Evolutionary conservation across 1,140 invertebrate genomes (phyloP), one percentile per base, ranked within the genome.

Genomic region (Vanessa tameamea): DNA sequence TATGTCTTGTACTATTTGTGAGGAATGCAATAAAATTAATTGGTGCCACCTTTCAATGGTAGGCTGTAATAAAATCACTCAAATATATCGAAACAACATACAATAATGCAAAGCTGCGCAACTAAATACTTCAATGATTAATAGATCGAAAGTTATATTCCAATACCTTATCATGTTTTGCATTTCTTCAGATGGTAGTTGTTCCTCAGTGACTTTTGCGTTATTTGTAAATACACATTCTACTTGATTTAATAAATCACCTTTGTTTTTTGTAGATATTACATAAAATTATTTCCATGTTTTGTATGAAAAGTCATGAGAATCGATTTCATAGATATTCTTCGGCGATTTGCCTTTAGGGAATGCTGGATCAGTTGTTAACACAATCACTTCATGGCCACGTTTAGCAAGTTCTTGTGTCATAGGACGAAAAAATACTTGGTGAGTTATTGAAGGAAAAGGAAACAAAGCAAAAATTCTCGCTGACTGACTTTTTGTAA

Each of bases 371-470:
- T 91, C 80, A 15, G 89, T 69, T 13, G 92, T 93, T 11, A 92
- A 66, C 0, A 90, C 81, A 2, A 89, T 87, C 0, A 94, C 81
- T 72, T 93, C 84, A 78, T 95, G 94, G 13, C 94, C 94, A 61
- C 87, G 80, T 47, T 84, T 89, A 0, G 83, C 86, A 31, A 95
- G 79, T 63, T 89, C 92, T 71, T 85, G 82, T 13, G 87, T 88
- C 4, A 94, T 23, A n/a, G 92, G 83, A 69, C 88, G 78, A 70
- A 92, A 94, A 0, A 94, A 91, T 5, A 94, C 82, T 84, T 94
- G 94, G 80, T 95, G 95, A 76, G 94, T 95, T 61, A 93, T 89
- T 0, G 93, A 93, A 1, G 94, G 87, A 11, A 84, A 86, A 6
- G 94, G 87, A 59, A 94, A 84, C 0, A 94, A 79, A 1, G 86